Evolutionary conservation across 2,113 vertebrate genomes (phyloP).

Genomic region (Pterophyllum scalare): DNA sequence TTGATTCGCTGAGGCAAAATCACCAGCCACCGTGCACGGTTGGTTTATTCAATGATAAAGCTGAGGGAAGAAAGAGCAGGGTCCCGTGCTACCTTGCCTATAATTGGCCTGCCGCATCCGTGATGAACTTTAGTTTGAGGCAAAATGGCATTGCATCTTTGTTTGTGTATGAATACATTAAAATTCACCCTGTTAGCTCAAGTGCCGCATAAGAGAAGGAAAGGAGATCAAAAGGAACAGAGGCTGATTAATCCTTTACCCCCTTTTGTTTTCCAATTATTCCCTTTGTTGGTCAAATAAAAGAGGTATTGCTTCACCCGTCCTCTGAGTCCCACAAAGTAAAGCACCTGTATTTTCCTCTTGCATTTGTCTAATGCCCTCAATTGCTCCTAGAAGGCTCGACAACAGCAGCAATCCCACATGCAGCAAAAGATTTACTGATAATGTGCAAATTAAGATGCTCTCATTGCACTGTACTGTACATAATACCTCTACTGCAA

Average conservation of each 20-base stretch:
- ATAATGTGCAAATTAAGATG: constrained; percentile 18
- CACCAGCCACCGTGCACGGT: constrained; percentile 43
- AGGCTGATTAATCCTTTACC: constrained; percentile 62
- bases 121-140: constrained; percentile 30
- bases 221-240: constrained; percentile 40
- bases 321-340: constrained; percentile 6
- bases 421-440: neutral
- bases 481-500: neutral
- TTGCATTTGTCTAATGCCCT: constrained; percentile 17
- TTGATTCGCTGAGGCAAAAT: constrained; percentile 64
- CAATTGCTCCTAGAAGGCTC: neutral
- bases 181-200: constrained; percentile 33
- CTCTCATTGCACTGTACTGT: neutral
- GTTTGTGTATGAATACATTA: constrained; percentile 23
- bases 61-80: constrained; percentile 4
- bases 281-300: constrained; percentile 51
- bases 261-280: constrained; percentile 38
- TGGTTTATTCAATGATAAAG: constrained; percentile 49
- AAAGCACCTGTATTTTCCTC: constrained; percentile 36
- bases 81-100: constrained; percentile 4
- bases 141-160: constrained; percentile 42
- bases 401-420: constrained; percentile 18
- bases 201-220: constrained; percentile 14
- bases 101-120: constrained; percentile 49
- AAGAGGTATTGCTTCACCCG: neutral